Evolutionary conservation across 2,113 vertebrate species (phyloP), one percentile per base, ranked within the genome.

Genomic region (Erinaceus europaeus): DNA sequence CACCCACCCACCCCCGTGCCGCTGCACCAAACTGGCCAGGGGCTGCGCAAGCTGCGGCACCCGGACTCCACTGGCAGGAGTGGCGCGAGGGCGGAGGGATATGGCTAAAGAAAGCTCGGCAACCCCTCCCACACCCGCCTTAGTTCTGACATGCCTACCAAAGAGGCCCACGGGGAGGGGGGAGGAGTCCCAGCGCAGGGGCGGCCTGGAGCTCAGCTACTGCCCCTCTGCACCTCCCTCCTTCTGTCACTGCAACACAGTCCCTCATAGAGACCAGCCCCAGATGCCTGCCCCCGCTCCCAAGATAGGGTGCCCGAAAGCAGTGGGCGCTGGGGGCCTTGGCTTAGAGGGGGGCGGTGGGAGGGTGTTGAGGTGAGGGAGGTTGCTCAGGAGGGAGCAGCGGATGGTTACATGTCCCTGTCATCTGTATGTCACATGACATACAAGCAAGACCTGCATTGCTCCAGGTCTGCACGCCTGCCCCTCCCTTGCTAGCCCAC

Each of bases 21-120:
- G 76, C 80, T 38, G 84, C 90, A 42, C 25, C 94, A 78, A 59
- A 93, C 12, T 5, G 3, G n/a, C n/a, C 72, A 48, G 65, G 75
- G 72, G 61, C 72, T 86, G 67, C 80, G 76, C 67, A 92, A 27
- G 48, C n/a, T 74, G 84, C 76, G 34, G 71, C 81, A 78, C 21
- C 23, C 44, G 36, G 21, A 9, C 42, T 53, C 75, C 21, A 21
- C n/a, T 59, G 15, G 42, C 10, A 46, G 75, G 57, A 38, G 62
- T 89, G 82, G 76, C 62, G 55, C 84, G 34, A 53, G 59, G 77
- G 92, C 78, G 86, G 92, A 95, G 78, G 92, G 90, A 89, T 77
- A 81, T 0, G 2, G 67, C 62, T 20, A 9, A 5, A 40, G 17
- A 0, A 15, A 27, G 38, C 34, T 46, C 15, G 42, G 86, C 44